Conservation (phyloP, 2,113 vertebrate genomes). For the Oncorhynchus tshawytscha region DNA sequence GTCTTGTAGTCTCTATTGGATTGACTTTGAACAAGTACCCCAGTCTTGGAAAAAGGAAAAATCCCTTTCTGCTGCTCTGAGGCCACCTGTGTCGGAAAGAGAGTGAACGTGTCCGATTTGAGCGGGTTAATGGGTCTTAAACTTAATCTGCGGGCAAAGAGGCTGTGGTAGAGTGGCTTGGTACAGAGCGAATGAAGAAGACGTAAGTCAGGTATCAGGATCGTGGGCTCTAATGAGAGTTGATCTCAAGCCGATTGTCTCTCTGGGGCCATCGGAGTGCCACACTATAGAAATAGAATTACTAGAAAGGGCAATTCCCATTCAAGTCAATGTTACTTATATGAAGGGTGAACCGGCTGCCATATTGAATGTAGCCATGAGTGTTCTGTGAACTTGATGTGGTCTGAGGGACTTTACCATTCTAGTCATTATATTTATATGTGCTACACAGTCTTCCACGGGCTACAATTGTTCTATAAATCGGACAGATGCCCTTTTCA, state of each 20-base stretch:
- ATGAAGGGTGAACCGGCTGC: too few relatives aligned
- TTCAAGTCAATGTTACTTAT: too few relatives aligned
- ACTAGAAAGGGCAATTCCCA: too few relatives aligned
- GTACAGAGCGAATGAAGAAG: slow-evolving; percentile 48
- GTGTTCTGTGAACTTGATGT: too few relatives aligned
- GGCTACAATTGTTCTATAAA: slow-evolving; percentile 48
- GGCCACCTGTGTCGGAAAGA: slow-evolving; percentile 45
- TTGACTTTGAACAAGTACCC: slow-evolving; percentile 13
- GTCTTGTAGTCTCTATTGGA: neutral
- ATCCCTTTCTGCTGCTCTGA: neutral
- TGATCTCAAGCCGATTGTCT: slow-evolving; percentile 53
- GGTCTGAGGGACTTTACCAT: too few relatives aligned
- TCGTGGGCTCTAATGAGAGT: slow-evolving; percentile 55
- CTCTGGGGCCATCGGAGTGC: slow-evolving; percentile 6
- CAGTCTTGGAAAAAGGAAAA: slow-evolving; percentile 27
- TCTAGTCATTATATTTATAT: too few relatives aligned
- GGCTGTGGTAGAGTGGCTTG: slow-evolving; percentile 20
- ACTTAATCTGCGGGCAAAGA: slow-evolving; percentile 57
- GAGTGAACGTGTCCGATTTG: slow-evolving; percentile 45
- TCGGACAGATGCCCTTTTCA: slow-evolving; percentile 21
- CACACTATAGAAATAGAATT: too few relatives aligned
- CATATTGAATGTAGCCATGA: too few relatives aligned
- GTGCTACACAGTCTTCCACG: slow-evolving; percentile 28
- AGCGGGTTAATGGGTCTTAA: slow-evolving; percentile 30
- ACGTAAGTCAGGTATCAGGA: slow-evolving; percentile 51